Evolutionary conservation across 2,113 vertebrate species (phyloP).

Genomic region (Solea solea): DNA sequence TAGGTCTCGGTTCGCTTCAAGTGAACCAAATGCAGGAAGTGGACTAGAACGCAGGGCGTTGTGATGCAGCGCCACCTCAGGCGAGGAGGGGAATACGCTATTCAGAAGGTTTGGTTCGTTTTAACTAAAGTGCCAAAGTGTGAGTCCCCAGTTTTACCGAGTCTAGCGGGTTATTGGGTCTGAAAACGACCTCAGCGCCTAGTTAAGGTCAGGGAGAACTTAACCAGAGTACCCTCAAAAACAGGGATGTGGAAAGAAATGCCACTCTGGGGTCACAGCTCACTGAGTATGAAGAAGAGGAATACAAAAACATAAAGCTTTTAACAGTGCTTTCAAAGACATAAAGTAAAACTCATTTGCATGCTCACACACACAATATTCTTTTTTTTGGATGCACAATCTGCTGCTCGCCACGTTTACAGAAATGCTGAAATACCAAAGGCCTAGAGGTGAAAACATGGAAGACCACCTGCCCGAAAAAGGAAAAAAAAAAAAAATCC

Average conservation of each 20-base stretch:
- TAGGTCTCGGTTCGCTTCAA: no score
- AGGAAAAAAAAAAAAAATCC: slow-evolving; percentile 26
- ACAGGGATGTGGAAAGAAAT: not conserved
- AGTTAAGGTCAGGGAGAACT: not conserved
- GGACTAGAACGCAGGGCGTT: no score
- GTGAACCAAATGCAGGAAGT: no score
- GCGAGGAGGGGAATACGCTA: no score
- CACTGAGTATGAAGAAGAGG: not conserved
- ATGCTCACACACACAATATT: not conserved
- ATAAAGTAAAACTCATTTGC: not conserved
- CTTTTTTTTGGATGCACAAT: slow-evolving; percentile 22
- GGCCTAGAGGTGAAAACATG: slow-evolving; percentile 32
- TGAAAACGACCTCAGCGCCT: not conserved
- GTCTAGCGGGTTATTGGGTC: no score
- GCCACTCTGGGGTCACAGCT: not conserved
- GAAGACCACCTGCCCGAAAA: slow-evolving; percentile 33
- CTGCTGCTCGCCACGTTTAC: slow-evolving; percentile 14
- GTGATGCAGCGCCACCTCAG: no score
- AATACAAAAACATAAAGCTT: not conserved
- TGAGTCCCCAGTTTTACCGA: no score
- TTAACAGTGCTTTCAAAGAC: no score
- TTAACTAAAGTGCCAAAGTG: no score
- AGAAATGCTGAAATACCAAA: slow-evolving; percentile 24
- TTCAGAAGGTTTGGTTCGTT: no score
- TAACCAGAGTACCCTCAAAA: not conserved